Evolutionary conservation across 2,888 invertebrate species (phyloP).

Genomic region (Caenorhabditis sp.): DNA sequence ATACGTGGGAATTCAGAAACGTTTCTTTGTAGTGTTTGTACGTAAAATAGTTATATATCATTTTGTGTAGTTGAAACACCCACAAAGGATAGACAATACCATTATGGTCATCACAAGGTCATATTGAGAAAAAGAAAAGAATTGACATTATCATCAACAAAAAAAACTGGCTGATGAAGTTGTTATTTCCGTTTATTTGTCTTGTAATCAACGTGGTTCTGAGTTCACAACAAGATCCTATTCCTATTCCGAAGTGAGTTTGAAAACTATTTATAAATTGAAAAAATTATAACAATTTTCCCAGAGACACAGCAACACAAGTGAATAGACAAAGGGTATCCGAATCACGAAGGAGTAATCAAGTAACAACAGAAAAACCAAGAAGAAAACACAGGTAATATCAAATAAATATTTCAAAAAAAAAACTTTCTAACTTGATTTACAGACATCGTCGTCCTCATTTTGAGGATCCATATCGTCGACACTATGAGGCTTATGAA

Average conservation of each 20-base stretch:
- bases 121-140: neutral
- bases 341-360: slow-evolving; percentile 14
- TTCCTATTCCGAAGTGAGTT: slow-evolving; percentile 30
- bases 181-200: no score
- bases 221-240: slow-evolving; percentile 5
- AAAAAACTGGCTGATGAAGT: no score
- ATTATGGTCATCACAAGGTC: neutral
- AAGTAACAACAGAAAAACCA: slow-evolving; percentile 24
- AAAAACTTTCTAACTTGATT: neutral
- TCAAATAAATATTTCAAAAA: neutral
- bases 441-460: slow-evolving; percentile 2
- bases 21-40: no score
- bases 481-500: slow-evolving; percentile 26
- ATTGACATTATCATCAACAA: neutral
- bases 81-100: neutral
- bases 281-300: no score
- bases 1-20: no score
- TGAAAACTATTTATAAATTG: no score
- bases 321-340: slow-evolving; percentile 21
- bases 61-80: neutral
- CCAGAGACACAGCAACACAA: slow-evolving; percentile 26
- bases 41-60: no score
- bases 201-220: no score
- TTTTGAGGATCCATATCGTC: slow-evolving; percentile 17
- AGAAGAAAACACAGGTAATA: slow-evolving; percentile 22